Base-by-base conservation (phyloP, 2,888 invertebrate genomes). In the Drosophila affinis region DNA sequence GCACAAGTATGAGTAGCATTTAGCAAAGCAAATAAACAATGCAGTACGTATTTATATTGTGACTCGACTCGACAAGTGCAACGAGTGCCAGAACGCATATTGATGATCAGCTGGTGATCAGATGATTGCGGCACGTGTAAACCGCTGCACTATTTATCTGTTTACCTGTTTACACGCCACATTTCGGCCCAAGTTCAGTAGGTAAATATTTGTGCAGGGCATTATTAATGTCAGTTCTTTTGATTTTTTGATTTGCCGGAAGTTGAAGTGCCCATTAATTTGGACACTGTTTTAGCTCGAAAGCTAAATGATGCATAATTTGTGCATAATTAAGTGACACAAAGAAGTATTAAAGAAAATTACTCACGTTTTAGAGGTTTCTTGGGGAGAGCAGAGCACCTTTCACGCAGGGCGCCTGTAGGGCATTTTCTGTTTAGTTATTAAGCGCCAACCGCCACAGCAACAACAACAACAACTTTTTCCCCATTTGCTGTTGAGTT, bases 221-320 rank as follows among this genome's bases (percentile, higher is more conserved):
- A 52, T 58, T 56, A 52, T 58, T 56, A 9, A 27, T 48, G 24
- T 29, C 39, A 39, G 24, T 32, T 62, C 9, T 34, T 14, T n/a
- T 24, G 49, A 21, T 49, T 53, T 34, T 14, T n/a, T 24, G 49
- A 21, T 49, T 53, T 47, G 81, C 79, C 85, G 81, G 81, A 81
- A 81, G 79, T 65, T 85, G 85, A 81, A 79, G 79, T 65, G 85
- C 21, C 67, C 77, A 64, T 60, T 81, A 61, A 70, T 61, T 62
- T 60, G 21, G 45, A 56, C 46, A 46, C 21, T 21, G 21, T 21
- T 21, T 21, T 21, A 21, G 48, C 57, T 34, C 34, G 24, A 27
- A 27, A 34, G 17, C 58, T 56, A 76, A 76, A 81, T 81, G 73
- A 76, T 77, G 74, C 79, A 84, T 79, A 84, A 81, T 85, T 84